Conservation (phyloP, 92 coral and sea anemone species). For the Epizoanthus stellaris region DNA sequence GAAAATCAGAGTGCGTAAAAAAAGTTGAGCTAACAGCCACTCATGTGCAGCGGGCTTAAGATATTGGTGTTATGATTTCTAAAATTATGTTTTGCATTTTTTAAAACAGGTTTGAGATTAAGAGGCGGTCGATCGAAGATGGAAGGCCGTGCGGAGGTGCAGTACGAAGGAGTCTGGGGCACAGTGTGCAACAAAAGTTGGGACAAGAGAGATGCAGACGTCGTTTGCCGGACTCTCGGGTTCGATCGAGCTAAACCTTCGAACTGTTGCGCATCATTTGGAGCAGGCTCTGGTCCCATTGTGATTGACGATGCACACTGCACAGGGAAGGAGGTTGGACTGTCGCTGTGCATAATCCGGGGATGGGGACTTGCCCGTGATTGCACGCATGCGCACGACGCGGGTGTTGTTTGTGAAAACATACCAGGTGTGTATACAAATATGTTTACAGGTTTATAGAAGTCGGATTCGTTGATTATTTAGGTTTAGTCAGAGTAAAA, state of each 20-base stretch:
- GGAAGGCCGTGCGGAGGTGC: slow-evolving; percentile 37
- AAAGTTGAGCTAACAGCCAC: no score
- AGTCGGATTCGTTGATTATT: no score
- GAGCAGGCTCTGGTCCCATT: slow-evolving; percentile 18
- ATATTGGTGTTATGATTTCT: no score
- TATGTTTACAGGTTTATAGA: background rate
- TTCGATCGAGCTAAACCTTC: background rate
- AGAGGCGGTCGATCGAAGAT: background rate
- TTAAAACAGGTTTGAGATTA: background rate
- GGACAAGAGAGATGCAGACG: slow-evolving; percentile 14
- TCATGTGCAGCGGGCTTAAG: no score
- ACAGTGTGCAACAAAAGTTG: slow-evolving; percentile 19
- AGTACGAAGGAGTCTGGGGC: slow-evolving; percentile 29
- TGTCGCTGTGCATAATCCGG: slow-evolving; percentile 13
- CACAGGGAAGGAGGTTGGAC: slow-evolving; percentile 17
- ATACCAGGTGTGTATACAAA: background rate
- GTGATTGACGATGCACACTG: slow-evolving; percentile 28
- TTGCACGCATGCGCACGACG: slow-evolving; percentile 33
- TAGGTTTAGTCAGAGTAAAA: no score
- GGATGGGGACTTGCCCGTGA: slow-evolving; percentile 9
- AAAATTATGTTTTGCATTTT: background rate
- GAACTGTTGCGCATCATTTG: slow-evolving; percentile 10
- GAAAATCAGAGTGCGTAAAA: no score
- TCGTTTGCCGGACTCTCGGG: slow-evolving; percentile 21
- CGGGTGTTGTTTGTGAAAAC: slow-evolving; percentile 12